Evolutionary conservation across 2,888 invertebrate genomes (phyloP).

Genomic region (Chalcosyrphus nemorum): DNA sequence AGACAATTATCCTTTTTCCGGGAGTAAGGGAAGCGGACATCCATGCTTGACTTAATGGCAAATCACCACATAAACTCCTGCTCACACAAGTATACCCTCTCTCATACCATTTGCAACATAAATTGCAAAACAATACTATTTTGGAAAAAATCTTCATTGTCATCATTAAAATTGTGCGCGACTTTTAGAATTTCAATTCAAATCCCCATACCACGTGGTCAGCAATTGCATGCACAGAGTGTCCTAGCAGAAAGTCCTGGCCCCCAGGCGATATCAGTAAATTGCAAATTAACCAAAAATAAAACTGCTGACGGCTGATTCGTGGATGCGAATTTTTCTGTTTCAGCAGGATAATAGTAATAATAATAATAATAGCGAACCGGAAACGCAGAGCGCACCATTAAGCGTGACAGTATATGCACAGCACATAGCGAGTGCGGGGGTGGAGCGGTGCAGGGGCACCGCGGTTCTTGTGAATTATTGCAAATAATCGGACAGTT

Average conservation of each 20-base stretch:
- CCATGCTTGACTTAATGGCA: neutral
- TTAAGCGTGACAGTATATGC: constrained; percentile 77
- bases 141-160: constrained; percentile 58
- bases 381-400: constrained; percentile 80
- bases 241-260: constrained; percentile 14
- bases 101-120: constrained; percentile 5
- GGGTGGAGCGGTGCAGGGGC: constrained; percentile 21
- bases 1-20: neutral
- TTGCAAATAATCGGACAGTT: constrained; percentile 81
- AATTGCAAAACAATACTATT: constrained; percentile 61
- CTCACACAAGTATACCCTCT: neutral
- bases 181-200: constrained; percentile 66
- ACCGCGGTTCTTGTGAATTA: constrained; percentile 75
- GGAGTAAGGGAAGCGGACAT: neutral
- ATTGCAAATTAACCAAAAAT: constrained; percentile 74
- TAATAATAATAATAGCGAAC: constrained; percentile 72
- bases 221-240: neutral
- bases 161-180: constrained; percentile 68
- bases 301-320: constrained; percentile 79
- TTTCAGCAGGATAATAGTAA: constrained; percentile 74
- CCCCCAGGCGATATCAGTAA: constrained; percentile 68
- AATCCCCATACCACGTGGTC: neutral
- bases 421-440: constrained; percentile 63
- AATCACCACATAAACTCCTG: constrained; percentile 26
- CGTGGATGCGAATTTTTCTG: constrained; percentile 76